Conservation (phyloP, 37 sponge, comb jelly and placozoan species). For the Bolinopsis microptera region DNA sequence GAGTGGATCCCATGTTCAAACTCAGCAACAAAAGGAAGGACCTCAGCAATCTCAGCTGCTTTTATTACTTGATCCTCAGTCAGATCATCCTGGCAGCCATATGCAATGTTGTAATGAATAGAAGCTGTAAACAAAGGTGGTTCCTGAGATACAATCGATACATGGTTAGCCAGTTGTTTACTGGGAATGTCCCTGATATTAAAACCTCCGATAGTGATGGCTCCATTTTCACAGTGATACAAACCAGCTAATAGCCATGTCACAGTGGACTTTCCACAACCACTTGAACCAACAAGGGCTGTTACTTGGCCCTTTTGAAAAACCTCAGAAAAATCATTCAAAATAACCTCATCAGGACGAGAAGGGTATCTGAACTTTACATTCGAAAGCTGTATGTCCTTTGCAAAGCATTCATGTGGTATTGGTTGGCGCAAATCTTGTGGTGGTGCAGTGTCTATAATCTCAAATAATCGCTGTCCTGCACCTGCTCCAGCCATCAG, state of each 20-base stretch:
- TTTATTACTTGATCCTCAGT: constrained; percentile 7
- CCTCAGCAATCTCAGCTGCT: constrained; percentile 46
- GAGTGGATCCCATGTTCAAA: not conserved
- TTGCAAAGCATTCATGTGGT: not conserved
- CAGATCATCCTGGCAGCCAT: not conserved
- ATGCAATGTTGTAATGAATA: constrained; percentile 41
- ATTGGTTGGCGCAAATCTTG: not conserved
- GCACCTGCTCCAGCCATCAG: constrained; percentile 53
- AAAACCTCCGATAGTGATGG: constrained; percentile 43
- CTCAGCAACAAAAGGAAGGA: not conserved
- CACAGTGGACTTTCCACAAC: constrained; percentile 47
- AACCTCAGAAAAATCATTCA: constrained; percentile 52
- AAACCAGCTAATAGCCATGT: constrained; percentile 33
- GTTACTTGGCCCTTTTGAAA: not conserved
- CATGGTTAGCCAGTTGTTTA: not conserved
- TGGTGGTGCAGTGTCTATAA: constrained; percentile 20
- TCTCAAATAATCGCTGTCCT: constrained; percentile 23
- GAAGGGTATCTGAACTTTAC: constrained; percentile 23
- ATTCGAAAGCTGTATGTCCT: not conserved
- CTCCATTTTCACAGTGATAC: constrained; percentile 50
- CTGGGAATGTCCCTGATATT: constrained; percentile 37
- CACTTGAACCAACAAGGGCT: constrained; percentile 24
- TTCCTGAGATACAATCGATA: constrained; percentile 57
- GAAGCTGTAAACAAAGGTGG: constrained; percentile 58
- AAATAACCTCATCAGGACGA: constrained; percentile 26